phyloP scores from a whole-genome alignment of 1,140 invertebrate species.

The Ptiloglossa arizonensis region DNA sequence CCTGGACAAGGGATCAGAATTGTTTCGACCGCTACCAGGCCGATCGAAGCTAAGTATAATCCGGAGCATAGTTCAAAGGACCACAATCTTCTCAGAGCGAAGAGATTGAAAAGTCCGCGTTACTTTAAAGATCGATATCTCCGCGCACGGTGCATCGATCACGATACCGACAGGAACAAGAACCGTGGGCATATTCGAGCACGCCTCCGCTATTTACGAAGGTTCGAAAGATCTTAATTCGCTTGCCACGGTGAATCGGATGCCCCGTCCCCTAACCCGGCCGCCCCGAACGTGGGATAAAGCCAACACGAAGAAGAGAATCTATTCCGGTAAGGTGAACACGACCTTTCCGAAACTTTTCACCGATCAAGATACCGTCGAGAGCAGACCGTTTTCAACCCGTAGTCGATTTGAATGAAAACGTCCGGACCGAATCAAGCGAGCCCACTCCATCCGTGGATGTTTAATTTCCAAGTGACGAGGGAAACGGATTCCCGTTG shows the following conservation, averaged over 20 bases:
- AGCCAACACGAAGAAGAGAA: not conserved
- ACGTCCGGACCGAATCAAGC: not conserved
- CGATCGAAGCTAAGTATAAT: too few relatives aligned
- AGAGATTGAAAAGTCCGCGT: too few relatives aligned
- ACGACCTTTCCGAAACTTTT: slow-evolving; percentile 13
- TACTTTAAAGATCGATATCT: too few relatives aligned
- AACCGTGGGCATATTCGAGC: not conserved
- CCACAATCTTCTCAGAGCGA: too few relatives aligned
- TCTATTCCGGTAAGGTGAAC: not conserved
- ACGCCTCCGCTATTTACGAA: not conserved
- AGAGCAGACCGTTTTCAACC: not conserved
- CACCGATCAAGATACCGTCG: slow-evolving; percentile 27
- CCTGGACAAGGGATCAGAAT: too few relatives aligned
- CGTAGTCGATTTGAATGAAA: slow-evolving; percentile 2
- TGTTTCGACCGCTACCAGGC: too few relatives aligned
- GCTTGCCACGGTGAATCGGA: not conserved
- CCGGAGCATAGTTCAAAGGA: too few relatives aligned
- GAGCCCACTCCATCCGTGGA: not conserved
- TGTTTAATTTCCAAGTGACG: slow-evolving; percentile 6
- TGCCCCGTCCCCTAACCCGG: too few relatives aligned
- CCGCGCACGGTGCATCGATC: too few relatives aligned
- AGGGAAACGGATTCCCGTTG: not conserved
- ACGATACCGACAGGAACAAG: too few relatives aligned
- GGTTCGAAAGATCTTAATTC: slow-evolving; percentile 6
- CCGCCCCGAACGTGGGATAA: not conserved